Evolutionary conservation across 2,888 invertebrate species (phyloP), one percentile per base, ranked within the genome.

Genomic region (Venusia cambrica): DNA sequence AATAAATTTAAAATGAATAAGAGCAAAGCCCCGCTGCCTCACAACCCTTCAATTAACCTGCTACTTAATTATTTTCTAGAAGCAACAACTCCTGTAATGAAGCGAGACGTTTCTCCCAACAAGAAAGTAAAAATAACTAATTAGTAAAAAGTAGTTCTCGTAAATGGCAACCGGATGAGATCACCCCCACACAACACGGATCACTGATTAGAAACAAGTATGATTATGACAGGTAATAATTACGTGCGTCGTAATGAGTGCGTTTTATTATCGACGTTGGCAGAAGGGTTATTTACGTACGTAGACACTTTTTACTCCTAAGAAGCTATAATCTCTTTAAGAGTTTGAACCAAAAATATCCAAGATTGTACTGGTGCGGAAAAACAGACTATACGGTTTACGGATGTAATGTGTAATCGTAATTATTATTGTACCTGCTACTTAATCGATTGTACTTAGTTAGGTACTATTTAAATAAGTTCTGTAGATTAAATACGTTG

Each of bases 391-490:
- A n/a, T n/a, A n/a, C n/a, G n/a, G n/a, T n/a, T n/a, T n/a, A n/a
- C n/a, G n/a, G n/a, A n/a, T n/a, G n/a, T n/a, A n/a, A n/a, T n/a
- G n/a, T n/a, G n/a, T n/a, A n/a, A n/a, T n/a, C n/a, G n/a, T n/a
- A n/a, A n/a, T n/a, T n/a, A n/a, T n/a, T n/a, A n/a, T n/a, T n/a
- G n/a, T n/a, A n/a, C n/a, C n/a, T n/a, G 16, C 17, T 16, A 27
- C 61, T 68, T 62, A 57, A 45, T 52, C 44, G 53, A 6, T 10
- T 10, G 65, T 62, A n/a, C n/a, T n/a, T n/a, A n/a, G n/a, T n/a
- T n/a, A n/a, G n/a, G n/a, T n/a, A n/a, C 67, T 70, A 77, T 80
- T 80, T 73, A 76, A 78, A 78, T 73, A 73, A 76, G 73, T 76
- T 78, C 74, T 71, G 65, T 68, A 70, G 68, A 84, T 80, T 80